Base-by-base conservation (phyloP, 2,888 invertebrate species). In the Cerastoderma edule region DNA sequence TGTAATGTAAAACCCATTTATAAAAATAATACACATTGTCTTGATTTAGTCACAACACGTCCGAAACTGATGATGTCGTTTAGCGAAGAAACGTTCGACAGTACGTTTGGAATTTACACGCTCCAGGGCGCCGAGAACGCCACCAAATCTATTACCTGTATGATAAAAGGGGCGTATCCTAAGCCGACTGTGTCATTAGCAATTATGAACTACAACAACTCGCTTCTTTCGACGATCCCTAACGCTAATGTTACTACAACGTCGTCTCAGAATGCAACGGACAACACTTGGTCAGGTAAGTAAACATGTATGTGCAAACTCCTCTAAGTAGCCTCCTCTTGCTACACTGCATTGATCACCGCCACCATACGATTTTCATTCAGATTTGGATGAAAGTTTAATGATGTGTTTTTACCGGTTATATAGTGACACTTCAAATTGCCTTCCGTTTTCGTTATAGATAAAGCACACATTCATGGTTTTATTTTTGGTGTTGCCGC, bases 21-120 rank as follows among this genome's bases (percentile, higher is more conserved):
- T n/a, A n/a, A n/a, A n/a, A n/a, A n/a, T n/a, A n/a, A n/a, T n/a
- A n/a, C n/a, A n/a, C n/a, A n/a, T n/a, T n/a, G n/a, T n/a, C n/a
- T n/a, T n/a, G n/a, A n/a, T n/a, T n/a, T 27, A 60, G 60, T 39
- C 39, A 60, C 39, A 39, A 28, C 24, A 27, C 27, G 22, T 22
- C 60, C 60, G 16, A 60, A 60, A 39, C 39, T 60, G n/a, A 35
- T 39, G 33, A 60, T 60, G 35, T 60, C 60, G 13, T 60, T 39
- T 27, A 0, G 22, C 6, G 60, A 39, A n/a, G 13, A 39, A 24
- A 24, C 13, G 13, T 60, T 60, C 39, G 60, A 60, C 60, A 22
- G 24, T 6, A 39, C 60, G 16, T 39, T 22, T 19, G 60, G 60
- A 1, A 16, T 39, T 1, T 39, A 60, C 19, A 35, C 35, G 39